phyloP scores from a whole-genome alignment of 2,797 vertebrate genomes.

The Cynopterus sphinx region DNA sequence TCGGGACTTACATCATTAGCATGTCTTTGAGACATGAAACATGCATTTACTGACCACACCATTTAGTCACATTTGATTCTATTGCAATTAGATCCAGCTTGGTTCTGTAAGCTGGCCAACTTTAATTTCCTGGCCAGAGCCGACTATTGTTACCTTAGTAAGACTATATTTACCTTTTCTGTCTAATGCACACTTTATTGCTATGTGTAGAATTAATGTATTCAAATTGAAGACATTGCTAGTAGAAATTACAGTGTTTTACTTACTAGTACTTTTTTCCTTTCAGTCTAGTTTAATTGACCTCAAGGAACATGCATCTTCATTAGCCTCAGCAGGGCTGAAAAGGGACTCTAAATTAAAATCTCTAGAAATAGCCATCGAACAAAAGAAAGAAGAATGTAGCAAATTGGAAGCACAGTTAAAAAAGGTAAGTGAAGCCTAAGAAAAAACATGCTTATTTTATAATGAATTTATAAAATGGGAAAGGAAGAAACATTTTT shows the following conservation, averaged over 20 bases:
- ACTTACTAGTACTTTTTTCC: constrained; percentile 71
- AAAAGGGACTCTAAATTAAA: constrained; percentile 99
- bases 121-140: constrained; percentile 59
- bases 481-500: constrained; percentile 62
- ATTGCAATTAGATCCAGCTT: constrained; percentile 30
- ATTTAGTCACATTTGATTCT: constrained; percentile 47
- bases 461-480: constrained; percentile 36
- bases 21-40: constrained; percentile 53
- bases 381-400: constrained; percentile 99
- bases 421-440: constrained; percentile 93
- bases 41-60: neutral
- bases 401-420: constrained; percentile 99
- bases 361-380: constrained; percentile 98
- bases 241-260: constrained; percentile 36
- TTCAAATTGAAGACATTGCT: constrained; percentile 28
- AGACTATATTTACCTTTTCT: constrained; percentile 53
- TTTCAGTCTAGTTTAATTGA: constrained; percentile 98
- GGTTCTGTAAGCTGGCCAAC: constrained; percentile 45
- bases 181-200: constrained; percentile 6
- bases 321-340: constrained; percentile 96
- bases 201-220: neutral
- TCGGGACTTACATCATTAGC: constrained; percentile 44
- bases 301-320: constrained; percentile 98
- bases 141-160: constrained; percentile 46
- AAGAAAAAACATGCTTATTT: constrained; percentile 35